Conservation (phyloP, 1,140 invertebrate genomes). For the Melipona quadrifasciata region DNA sequence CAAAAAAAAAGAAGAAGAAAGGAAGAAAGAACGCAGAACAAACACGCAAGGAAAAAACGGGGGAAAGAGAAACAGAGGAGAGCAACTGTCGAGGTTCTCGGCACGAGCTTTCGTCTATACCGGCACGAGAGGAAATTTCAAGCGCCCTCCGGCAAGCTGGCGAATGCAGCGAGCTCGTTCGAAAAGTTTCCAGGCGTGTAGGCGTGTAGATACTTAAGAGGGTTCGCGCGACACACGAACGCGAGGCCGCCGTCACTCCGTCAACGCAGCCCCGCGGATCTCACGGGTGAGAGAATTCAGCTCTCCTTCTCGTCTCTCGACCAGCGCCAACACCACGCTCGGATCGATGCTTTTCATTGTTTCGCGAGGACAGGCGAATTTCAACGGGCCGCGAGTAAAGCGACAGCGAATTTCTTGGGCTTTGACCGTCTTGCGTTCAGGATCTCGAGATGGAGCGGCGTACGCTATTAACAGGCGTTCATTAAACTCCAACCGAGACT, state of each 20-base stretch:
- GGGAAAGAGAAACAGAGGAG: not conserved
- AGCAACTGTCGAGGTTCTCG: not conserved
- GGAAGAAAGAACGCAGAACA: not conserved
- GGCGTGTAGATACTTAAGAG: not conserved
- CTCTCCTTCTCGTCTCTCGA: conserved; percentile 60
- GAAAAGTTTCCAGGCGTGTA: conserved; percentile 2
- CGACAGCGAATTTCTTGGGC: conserved; percentile 56
- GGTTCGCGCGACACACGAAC: not conserved
- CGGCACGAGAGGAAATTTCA: conserved; percentile 12
- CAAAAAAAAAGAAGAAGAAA: not conserved
- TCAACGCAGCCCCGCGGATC: not conserved
- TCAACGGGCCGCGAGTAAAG: conserved; percentile 41
- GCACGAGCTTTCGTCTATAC: not conserved
- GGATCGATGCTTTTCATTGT: conserved; percentile 76
- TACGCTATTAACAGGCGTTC: not conserved
- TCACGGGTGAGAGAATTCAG: conserved; percentile 15
- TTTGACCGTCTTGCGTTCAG: conserved; percentile 72
- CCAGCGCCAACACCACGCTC: not conserved
- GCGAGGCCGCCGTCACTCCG: not conserved
- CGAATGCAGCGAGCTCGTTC: not conserved
- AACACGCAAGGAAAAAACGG: too few relatives aligned
- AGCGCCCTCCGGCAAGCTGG: conserved; percentile 8
- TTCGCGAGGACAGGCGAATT: conserved; percentile 58
- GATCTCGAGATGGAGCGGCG: conserved; percentile 52
- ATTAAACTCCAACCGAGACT: too few relatives aligned